A percentile compares a stretch with the other conserved stretches of the same genome.
phyloP scores from a whole-genome alignment of 2,113 vertebrate genomes.

The Mellivora capensis region DNA sequence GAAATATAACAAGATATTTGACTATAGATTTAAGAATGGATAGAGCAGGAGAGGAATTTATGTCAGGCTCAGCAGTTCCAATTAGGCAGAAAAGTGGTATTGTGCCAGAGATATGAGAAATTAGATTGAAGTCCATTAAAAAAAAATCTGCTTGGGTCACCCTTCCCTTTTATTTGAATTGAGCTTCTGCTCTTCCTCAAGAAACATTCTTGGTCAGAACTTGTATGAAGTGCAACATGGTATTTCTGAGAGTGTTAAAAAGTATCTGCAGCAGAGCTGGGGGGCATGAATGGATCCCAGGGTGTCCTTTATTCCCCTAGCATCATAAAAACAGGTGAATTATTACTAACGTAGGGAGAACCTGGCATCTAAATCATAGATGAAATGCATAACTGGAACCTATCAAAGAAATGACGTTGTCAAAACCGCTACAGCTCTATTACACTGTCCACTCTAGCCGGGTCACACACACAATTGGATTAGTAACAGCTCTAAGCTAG shows the following conservation, averaged over 20 bases:
- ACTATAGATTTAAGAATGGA: background rate
- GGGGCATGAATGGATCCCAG: background rate
- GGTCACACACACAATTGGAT: slow-evolving; percentile 24
- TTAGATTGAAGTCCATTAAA: background rate
- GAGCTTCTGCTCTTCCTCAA: background rate
- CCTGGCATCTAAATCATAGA: background rate
- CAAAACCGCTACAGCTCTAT: slow-evolving; percentile 23
- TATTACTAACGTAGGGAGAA: slow-evolving; percentile 1
- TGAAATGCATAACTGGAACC: background rate
- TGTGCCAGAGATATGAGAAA: background rate
- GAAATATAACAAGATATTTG: background rate
- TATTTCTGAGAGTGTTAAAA: background rate
- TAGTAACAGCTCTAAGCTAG: background rate
- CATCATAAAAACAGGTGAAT: background rate
- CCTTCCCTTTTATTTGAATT: background rate
- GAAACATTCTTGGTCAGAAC: background rate
- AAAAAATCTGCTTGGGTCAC: background rate
- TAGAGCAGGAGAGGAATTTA: background rate
- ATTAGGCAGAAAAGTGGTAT: background rate
- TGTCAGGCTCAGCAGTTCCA: background rate
- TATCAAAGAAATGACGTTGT: background rate
- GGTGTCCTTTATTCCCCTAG: background rate
- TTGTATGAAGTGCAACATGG: background rate
- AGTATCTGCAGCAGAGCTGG: background rate
- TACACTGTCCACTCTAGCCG: background rate